Percentiles rank a stretch among this genome's conserved stretches.
These are phyloP conservation scores for Patagioenas fasciata DNA, from an alignment of 2,113 vertebrate species.

Conservation along the genomic window DNA sequence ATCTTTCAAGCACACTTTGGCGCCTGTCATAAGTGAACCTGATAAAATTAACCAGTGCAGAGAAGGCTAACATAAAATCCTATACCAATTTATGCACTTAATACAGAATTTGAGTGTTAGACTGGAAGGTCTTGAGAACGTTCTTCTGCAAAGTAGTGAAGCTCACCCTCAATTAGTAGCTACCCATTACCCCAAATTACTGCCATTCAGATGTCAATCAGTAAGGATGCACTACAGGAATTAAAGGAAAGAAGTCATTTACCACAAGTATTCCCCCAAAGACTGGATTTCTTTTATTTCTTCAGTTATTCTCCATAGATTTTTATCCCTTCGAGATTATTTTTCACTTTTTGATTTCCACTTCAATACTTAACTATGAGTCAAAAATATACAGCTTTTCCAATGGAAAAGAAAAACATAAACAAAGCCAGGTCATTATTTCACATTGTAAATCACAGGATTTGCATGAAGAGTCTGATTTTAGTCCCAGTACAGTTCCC, in stretches of 20 bases:
- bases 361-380: not conserved
- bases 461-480: not conserved
- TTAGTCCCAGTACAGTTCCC: not conserved
- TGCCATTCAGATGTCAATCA: conserved; percentile 62
- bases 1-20: conserved; percentile 56
- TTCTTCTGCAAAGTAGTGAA: conserved; percentile 59
- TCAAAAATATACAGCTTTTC: not conserved
- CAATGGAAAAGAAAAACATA: not conserved
- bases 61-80: conserved; percentile 47
- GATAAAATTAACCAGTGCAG: conserved; percentile 43
- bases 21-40: conserved; percentile 49
- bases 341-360: not conserved
- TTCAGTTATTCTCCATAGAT: not conserved
- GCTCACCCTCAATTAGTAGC: conserved; percentile 69
- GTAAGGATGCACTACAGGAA: conserved; percentile 53
- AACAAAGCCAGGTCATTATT: not conserved
- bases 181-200: conserved; percentile 68
- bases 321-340: not conserved
- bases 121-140: conserved; percentile 60
- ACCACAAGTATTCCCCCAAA: conserved; percentile 44
- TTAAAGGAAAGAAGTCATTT: conserved; percentile 56
- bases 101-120: conserved; percentile 33
- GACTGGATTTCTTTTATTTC: conserved; percentile 21
- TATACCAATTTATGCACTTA: conserved; percentile 64
- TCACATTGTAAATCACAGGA: not conserved